Base-by-base conservation (phyloP, 2,797 vertebrate genomes). In the Enteromius trimaculatus region DNA sequence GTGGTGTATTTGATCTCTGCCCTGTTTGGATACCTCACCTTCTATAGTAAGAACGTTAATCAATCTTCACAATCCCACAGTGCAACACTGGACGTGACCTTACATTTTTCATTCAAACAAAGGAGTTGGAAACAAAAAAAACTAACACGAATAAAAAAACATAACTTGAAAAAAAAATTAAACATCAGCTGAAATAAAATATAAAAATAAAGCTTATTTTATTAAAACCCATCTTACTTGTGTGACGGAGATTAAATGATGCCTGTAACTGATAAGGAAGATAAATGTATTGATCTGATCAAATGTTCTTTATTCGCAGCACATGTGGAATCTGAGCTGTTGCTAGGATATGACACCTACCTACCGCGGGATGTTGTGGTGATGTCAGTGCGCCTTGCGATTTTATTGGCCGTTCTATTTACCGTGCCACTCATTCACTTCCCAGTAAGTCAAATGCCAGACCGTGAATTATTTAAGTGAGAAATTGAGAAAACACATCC, bases 381-480 rank as follows among this genome's bases (percentile, higher is more conserved):
- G 90, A 93, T 95, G 92, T 92, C 92, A 3, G 97, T 99, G 79
- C 95, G 96, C 81, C 85, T 97, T 19, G 95, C 95, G 85, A 94
- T 98, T 72, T 94, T 99, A 3, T 85, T 96, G 47, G 92, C 97
- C 3, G 96, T 99, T 90, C 89, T 98, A 87, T 86, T 98, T 85
- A 97, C 97, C 0, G 96, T 99, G 2, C 98, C 97, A 0, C 95
- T 99, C 2, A 98, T 99, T 90, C 96, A 98, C 85, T 99, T 99
- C 89, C 97, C 98, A 26, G 98, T 99, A 90, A 97, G 97, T 96
- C 86, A 64, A 90, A 39, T 16, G 81, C 19, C 2, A 68, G 53
- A 16, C 2, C 62, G 3, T 66, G 44, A 76, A 53, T 2, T 29
- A 26, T 66, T 68, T 6, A 66, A 37, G 34, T 1, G 17, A 68